Percentiles rank a stretch among this genome's conserved stretches.
Evolutionary conservation across 92 coral and sea anemone species (phyloP).

Genomic region (Porites cylindrica): DNA sequence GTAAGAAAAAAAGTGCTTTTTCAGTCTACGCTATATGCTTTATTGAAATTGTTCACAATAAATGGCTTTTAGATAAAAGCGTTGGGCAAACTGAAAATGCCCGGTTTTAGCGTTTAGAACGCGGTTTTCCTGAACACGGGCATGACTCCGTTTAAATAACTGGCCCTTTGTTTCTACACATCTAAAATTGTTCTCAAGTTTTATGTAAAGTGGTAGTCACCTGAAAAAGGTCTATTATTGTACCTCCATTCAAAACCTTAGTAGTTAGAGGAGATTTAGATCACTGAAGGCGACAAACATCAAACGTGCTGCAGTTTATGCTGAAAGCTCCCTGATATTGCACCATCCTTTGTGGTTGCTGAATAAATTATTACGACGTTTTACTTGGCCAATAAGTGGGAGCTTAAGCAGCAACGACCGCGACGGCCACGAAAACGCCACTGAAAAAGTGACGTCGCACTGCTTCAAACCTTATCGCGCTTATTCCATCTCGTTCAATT

Average conservation of each 20-base stretch:
- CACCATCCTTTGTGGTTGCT: slow-evolving; percentile 14
- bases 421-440: too few species aligned
- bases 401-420: not conserved
- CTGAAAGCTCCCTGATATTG: too few species aligned
- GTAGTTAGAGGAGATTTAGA: not conserved
- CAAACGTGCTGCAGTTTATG: not conserved
- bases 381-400: slow-evolving; percentile 11
- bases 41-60: too few species aligned
- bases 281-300: slow-evolving; percentile 10
- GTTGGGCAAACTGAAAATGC: slow-evolving; percentile 10
- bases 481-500: slow-evolving; percentile 10
- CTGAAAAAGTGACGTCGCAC: too few species aligned
- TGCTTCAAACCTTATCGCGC: not conserved
- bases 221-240: not conserved
- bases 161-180: slow-evolving; percentile 1
- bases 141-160: slow-evolving; percentile 10
- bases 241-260: not conserved
- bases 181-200: slow-evolving; percentile 10
- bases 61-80: not conserved
- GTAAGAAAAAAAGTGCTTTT: slow-evolving; percentile 9
- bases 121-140: not conserved
- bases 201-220: slow-evolving; percentile 7
- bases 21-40: too few species aligned
- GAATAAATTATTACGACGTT: slow-evolving; percentile 14
- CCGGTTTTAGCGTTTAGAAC: slow-evolving; percentile 3